Evolutionary conservation across 2,797 vertebrate species (phyloP).

Genomic region (Microtus californicus): DNA sequence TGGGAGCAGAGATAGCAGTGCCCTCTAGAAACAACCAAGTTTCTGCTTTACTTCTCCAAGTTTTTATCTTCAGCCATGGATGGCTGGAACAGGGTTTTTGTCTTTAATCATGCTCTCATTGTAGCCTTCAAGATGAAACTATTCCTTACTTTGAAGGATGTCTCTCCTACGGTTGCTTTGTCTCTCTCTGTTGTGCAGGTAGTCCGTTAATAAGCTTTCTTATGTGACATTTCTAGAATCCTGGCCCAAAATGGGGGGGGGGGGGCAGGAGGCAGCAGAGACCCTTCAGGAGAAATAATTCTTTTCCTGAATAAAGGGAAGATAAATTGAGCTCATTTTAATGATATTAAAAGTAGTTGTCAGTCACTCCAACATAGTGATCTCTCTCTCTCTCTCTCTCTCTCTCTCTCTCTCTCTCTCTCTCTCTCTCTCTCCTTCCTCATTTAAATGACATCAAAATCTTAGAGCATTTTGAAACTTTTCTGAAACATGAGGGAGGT

Average conservation of each 20-base stretch:
- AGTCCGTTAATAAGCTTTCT: conserved; percentile 47
- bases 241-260: background rate
- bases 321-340: conserved; percentile 62
- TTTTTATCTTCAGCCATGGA: background rate
- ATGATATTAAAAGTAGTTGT: conserved; percentile 85
- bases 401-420: no score
- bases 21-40: background rate
- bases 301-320: conserved; percentile 55
- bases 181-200: background rate
- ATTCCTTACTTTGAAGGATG: background rate
- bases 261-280: background rate
- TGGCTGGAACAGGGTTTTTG: background rate
- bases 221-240: background rate
- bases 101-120: background rate
- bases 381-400: conserved; percentile 29
- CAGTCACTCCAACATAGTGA: conserved; percentile 88
- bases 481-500: background rate
- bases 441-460: conserved; percentile 89
- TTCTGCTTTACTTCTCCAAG: background rate
- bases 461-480: conserved; percentile 52
- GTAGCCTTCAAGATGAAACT: conserved; percentile 51
- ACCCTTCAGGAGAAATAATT: background rate
- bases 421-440: conserved; percentile 65
- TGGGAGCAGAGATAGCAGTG: background rate
- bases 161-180: background rate